Evolutionary conservation across 2,888 invertebrate genomes (phyloP).

Genomic region (Hesperia comma): DNA sequence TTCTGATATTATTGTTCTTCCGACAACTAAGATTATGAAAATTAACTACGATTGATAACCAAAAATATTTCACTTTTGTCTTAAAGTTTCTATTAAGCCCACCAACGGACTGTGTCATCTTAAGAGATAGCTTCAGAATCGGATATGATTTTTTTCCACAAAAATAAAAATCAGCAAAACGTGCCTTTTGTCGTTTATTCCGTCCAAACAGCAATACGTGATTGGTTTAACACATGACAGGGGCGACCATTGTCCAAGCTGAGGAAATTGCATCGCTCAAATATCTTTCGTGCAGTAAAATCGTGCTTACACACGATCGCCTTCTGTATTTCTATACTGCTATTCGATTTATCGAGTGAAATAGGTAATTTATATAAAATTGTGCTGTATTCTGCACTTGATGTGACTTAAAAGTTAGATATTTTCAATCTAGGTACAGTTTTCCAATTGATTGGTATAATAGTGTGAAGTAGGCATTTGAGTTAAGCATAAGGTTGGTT

Average conservation of each 20-base stretch:
- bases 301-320: slow-evolving; percentile 25
- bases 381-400: background rate
- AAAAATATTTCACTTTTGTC: no score
- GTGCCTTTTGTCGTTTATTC: slow-evolving; percentile 23
- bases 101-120: no score
- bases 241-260: slow-evolving; percentile 57
- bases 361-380: background rate
- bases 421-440: no score
- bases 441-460: no score
- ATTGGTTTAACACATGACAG: slow-evolving; percentile 52
- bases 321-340: slow-evolving; percentile 8
- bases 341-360: background rate
- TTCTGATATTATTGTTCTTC: no score
- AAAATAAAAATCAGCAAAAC: slow-evolving; percentile 10
- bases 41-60: no score
- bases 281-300: slow-evolving; percentile 53
- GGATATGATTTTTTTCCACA: background rate
- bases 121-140: background rate
- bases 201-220: slow-evolving; percentile 27
- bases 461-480: no score
- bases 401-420: background rate
- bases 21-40: no score
- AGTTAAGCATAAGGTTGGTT: no score
- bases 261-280: slow-evolving; percentile 72
- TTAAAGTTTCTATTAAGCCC: no score